Conservation (phyloP, 1,140 invertebrate genomes). For the Zaprionus vittiger region DNA sequence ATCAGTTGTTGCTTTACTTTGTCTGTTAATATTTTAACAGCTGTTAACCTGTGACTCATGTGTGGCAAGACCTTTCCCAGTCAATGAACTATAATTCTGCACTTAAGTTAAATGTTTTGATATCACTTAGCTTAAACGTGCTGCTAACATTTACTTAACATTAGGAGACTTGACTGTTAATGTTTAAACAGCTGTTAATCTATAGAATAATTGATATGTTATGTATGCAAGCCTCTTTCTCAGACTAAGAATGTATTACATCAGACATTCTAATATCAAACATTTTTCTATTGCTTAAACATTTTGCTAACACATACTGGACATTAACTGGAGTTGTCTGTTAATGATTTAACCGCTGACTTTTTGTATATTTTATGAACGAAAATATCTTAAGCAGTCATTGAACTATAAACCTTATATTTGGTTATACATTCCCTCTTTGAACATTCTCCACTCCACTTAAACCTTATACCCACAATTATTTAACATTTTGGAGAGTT, state of each 20-base stretch:
- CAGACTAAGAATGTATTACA: background rate
- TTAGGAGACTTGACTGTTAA: background rate
- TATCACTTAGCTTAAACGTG: background rate
- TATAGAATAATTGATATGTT: background rate
- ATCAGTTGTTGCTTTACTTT: background rate
- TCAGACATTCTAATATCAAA: too few species aligned
- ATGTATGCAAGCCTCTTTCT: background rate
- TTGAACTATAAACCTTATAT: background rate
- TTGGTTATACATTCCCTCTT: background rate
- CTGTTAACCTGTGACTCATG: background rate
- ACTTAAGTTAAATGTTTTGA: background rate
- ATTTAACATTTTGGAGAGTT: background rate
- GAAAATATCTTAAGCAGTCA: background rate
- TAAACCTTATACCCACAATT: background rate
- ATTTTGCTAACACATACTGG: background rate
- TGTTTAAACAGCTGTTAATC: background rate
- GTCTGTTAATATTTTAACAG: conserved; percentile 1
- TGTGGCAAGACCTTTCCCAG: background rate
- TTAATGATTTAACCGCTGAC: background rate
- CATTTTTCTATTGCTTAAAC: background rate
- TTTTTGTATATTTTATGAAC: background rate
- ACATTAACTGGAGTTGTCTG: background rate
- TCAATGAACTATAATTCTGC: background rate
- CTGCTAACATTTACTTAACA: background rate
- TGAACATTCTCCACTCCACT: too few species aligned